Conservation (phyloP, 2,113 vertebrate species). For the Sylvia atricapilla region DNA sequence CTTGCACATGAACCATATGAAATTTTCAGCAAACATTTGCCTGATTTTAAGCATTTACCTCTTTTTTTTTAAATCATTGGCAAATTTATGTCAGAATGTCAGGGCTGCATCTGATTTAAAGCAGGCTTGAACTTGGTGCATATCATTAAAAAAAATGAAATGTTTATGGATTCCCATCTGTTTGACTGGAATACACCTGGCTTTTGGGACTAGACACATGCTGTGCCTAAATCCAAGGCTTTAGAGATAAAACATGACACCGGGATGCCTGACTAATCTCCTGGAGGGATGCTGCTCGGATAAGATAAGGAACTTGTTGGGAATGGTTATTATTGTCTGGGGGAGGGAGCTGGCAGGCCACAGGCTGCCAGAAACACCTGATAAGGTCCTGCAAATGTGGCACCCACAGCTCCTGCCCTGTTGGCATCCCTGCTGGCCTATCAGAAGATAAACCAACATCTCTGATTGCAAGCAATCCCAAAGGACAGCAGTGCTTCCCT, state of each 20-base stretch:
- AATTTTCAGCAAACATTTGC: background rate
- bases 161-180: background rate
- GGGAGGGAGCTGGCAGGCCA: background rate
- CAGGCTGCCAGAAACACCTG: background rate
- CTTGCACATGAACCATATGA: fast-evolving
- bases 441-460: background rate
- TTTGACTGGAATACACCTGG: background rate
- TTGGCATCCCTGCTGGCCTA: background rate
- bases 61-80: background rate
- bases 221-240: background rate
- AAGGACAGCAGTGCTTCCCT: background rate
- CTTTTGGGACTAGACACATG: background rate
- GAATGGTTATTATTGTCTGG: background rate
- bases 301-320: background rate
- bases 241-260: background rate
- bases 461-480: background rate
- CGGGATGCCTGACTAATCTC: background rate
- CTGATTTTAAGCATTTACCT: background rate
- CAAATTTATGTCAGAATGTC: background rate
- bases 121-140: background rate
- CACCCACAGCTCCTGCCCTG: background rate
- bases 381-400: fast-evolving
- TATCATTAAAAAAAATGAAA: background rate
- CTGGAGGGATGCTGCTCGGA: background rate
- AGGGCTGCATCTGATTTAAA: background rate